Conservation (phyloP, 2,888 invertebrate species). For the Cataglyphis altisquamis region DNA sequence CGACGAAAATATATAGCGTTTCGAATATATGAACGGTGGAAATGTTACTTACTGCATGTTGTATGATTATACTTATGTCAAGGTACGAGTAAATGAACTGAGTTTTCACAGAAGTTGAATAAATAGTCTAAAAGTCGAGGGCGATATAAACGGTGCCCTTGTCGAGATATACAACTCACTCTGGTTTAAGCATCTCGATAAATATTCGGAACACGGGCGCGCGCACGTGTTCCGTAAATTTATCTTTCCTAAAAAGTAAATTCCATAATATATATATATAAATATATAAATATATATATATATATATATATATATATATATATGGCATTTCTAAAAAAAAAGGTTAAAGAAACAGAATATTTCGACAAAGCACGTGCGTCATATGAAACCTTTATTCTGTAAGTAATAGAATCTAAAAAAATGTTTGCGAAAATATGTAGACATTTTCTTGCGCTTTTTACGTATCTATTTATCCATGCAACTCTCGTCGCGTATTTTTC, state of each 20-base stretch:
- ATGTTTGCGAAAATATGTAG: background rate
- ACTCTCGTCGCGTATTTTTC: background rate
- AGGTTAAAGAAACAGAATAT: background rate
- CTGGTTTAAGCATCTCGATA: constrained; percentile 18
- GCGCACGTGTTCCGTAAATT: background rate
- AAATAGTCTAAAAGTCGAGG: constrained; percentile 18
- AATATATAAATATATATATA: no score
- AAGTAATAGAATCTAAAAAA: background rate
- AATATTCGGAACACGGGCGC: constrained; percentile 10
- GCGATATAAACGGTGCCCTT: constrained; percentile 3
- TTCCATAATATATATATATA: background rate
- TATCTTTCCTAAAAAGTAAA: constrained; percentile 6
- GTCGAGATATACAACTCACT: constrained; percentile 8
- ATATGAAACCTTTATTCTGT: background rate
- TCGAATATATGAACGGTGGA: background rate
- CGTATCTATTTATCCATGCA: background rate
- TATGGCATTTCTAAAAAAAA: background rate
- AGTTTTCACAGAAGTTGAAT: constrained; percentile 18
- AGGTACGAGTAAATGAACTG: background rate
- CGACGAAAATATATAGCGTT: background rate
- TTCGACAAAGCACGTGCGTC: background rate
- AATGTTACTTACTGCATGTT: background rate
- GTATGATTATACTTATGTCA: background rate
- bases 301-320: no score
- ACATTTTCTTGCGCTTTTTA: background rate